Base-by-base conservation (phyloP, 2,888 invertebrate species). In the Tryphoninae sp. region DNA sequence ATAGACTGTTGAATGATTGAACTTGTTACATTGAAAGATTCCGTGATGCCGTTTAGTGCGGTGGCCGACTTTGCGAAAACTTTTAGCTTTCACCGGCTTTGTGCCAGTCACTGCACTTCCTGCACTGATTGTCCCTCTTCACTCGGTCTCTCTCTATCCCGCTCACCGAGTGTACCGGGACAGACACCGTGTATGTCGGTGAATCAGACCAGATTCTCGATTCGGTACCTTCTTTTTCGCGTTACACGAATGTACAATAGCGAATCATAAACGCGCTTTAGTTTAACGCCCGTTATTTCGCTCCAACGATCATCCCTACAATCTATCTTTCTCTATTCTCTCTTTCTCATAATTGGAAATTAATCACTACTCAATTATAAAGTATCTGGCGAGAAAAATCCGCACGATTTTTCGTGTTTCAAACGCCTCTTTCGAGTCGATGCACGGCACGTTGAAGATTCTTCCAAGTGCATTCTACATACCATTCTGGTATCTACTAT, bases 101-200 rank as follows among this genome's bases (percentile, higher is more conserved):
- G 90, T 89, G 87, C 90, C 90, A 90, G 91, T 89, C 89, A 90
- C 87, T 91, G 91, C 89, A 90, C 89, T 91, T 91, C 89, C 90
- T 89, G 91, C 91, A 91, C 91, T 91, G 90, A 91, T 91, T 91
- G 89, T 90, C 89, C 87, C 88, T 84, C 83, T 81, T 84, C 83
- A 82, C 59, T 80, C 71, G 16, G 13, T 59, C 45, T 11, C 26
- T 40, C 55, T 61, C 51, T 77, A 26, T 40, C 69, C 6, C 23
- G 23, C 23, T 58, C 26, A 58, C 55, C n/a, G 11, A 80, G 81
- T 65, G 26, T 79, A 65, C 40, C 19, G 16, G 16, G 11, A 13
- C 13, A 45, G 26, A 45, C 53, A 40, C n/a, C 62, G 49, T 61
- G 64, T 62, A 77, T 59, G 78, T 64, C 79, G 68, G 83, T 81